Base-by-base conservation (phyloP, 2,113 vertebrate species). In the Chaenocephalus aceratus region DNA sequence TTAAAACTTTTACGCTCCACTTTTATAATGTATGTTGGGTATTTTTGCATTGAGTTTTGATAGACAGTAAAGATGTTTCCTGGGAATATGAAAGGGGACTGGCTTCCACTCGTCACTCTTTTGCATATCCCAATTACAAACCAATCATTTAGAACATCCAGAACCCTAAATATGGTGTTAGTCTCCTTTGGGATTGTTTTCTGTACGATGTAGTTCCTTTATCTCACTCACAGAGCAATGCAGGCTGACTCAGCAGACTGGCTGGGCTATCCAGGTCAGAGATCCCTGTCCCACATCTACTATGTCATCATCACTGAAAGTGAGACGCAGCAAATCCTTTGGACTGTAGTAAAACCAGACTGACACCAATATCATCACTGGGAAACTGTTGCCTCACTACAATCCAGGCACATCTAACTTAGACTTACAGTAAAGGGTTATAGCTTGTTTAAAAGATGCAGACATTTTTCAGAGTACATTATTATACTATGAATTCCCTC, bases 241-340 rank as follows among this genome's bases (percentile, higher is more conserved):
- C 21, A 6, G n/a, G 79, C 84, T 84, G 86, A 79, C 63, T 73
- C 88, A 84, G 85, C 85, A 79, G 77, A 64, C 67, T 21, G 58
- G 18, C 70, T 4, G 16, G 5, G 68, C n/a, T 7, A 21, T n/a
- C 46, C 74, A 41, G 73, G 70, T 78, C 79, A 86, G 63, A 73
- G 58, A 70, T 45, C 45, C 62, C 72, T 4, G 49, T 30, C 48
- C 74, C 53, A 63, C 66, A 75, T 64, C 23, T 52, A 61, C 74
- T 26, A 72, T 74, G 77, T 87, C 83, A 83, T 86, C 86, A 46
- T 58, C 65, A 3, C 54, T 56, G 64, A 82, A 75, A 70, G 58
- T 21, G 68, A 82, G n/a, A 86, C 11, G 8, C 68, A 15, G 80
- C 70, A 63, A 18, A 79, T 70, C 68, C 16, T 41, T 11, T 10